Percentiles rank a stretch among this genome's conserved stretches.
phyloP scores from a whole-genome alignment of 2,797 vertebrate species.

The Acrocephalus scirpaceus region DNA sequence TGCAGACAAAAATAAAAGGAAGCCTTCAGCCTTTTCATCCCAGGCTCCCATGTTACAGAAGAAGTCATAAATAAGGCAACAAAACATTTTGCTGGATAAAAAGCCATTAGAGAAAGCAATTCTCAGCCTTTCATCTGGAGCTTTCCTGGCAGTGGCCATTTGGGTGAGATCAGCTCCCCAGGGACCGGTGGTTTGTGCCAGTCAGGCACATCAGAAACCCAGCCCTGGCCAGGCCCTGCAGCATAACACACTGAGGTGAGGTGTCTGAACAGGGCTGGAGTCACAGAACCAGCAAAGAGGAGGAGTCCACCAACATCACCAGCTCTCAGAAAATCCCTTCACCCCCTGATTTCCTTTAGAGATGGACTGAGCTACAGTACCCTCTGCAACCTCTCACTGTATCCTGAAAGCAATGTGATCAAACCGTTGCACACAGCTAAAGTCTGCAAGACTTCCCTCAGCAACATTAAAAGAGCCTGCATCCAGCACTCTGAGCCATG shows the following conservation, averaged over 20 bases:
- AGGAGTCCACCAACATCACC: background rate
- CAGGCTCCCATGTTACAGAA: background rate
- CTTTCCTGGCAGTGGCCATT: background rate
- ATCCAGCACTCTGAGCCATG: background rate
- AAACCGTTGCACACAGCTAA: background rate
- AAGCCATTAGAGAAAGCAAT: background rate
- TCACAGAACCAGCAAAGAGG: background rate
- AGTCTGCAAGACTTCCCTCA: background rate
- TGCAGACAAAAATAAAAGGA: constrained; percentile 8
- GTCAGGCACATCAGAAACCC: accelerated
- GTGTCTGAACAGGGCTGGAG: background rate
- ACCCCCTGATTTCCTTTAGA: background rate
- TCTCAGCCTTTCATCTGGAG: background rate
- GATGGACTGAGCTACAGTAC: background rate
- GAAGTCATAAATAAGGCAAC: constrained; percentile 37
- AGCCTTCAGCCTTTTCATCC: background rate
- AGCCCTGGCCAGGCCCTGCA: background rate
- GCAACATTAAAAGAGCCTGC: background rate
- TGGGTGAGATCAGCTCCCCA: background rate
- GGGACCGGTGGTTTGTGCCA: accelerated
- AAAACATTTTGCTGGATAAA: constrained; percentile 14
- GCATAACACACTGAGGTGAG: background rate
- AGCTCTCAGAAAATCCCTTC: background rate
- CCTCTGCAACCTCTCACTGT: accelerated
- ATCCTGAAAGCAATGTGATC: accelerated